Evolutionary conservation across 2,888 invertebrate species (phyloP).

Genomic region (Idaea straminata): DNA sequence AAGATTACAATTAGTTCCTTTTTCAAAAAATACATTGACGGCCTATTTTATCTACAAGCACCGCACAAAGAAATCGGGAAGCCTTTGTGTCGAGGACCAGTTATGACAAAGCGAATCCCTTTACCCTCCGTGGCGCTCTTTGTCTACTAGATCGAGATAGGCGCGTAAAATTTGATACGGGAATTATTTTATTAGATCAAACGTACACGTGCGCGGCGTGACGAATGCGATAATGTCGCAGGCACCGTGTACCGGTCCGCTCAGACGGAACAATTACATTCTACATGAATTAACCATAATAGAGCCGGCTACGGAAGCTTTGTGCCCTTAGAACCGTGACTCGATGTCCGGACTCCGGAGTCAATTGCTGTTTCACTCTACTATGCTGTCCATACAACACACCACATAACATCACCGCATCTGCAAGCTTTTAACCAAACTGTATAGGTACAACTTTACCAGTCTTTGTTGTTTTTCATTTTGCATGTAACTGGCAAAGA

Average conservation of each 20-base stretch:
- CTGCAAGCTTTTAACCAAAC: not conserved
- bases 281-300: constrained; percentile 75
- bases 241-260: constrained; percentile 47
- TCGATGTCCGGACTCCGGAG: constrained; percentile 57
- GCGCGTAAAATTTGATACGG: constrained; percentile 79
- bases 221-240: constrained; percentile 76
- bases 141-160: constrained; percentile 78
- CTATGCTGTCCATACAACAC: constrained; percentile 20
- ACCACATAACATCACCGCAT: not conserved
- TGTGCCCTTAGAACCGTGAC: constrained; percentile 61
- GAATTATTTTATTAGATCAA: constrained; percentile 79
- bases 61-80: constrained; percentile 63
- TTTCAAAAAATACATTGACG: constrained; percentile 46
- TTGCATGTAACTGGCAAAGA: not conserved
- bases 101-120: constrained; percentile 74
- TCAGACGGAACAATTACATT: constrained; percentile 72
- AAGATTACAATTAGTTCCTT: constrained; percentile 26
- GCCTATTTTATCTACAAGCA: constrained; percentile 60
- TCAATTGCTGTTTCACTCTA: constrained; percentile 53
- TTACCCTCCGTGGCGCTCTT: constrained; percentile 59
- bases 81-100: constrained; percentile 71
- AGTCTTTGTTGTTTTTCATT: not conserved
- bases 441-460: not conserved
- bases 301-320: constrained; percentile 65
- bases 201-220: constrained; percentile 77